These are phyloP conservation scores for Euborellia annulipes DNA, from an alignment of 1,140 invertebrate genomes.

Conservation along the genomic window DNA sequence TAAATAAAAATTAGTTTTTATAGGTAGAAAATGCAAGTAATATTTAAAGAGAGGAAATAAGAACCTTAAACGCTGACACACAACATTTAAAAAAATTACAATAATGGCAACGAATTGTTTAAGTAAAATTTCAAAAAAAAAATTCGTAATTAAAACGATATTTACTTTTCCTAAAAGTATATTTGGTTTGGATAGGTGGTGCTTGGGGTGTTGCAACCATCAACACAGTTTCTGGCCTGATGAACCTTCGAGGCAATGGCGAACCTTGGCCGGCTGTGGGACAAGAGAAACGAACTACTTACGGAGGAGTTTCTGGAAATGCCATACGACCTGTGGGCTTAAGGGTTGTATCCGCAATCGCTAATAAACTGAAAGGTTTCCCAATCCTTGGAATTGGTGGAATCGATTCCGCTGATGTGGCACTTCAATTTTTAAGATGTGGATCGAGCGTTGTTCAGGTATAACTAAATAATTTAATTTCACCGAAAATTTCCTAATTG, in stretches of 20 bases:
- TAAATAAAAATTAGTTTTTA: no score
- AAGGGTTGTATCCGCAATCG: slow-evolving; percentile 74
- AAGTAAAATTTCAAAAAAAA: no score
- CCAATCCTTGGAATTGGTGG: slow-evolving; percentile 91
- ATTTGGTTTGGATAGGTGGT: no score
- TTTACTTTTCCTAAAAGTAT: no score
- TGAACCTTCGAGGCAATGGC: slow-evolving; percentile 66
- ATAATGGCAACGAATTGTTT: no score
- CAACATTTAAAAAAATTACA: no score
- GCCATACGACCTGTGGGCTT: slow-evolving; percentile 87
- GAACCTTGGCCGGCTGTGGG: slow-evolving; percentile 87
- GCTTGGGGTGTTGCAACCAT: slow-evolving; percentile 93
- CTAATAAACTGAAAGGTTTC: slow-evolving; percentile 65
- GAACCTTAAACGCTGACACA: no score
- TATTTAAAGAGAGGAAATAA: no score
- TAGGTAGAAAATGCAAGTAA: no score
- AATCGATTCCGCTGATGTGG: slow-evolving; percentile 88
- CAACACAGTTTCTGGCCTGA: slow-evolving; percentile 89
- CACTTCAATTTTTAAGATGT: slow-evolving; percentile 81
- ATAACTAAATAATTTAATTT: slow-evolving; percentile 8
- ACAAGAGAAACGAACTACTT: slow-evolving; percentile 65
- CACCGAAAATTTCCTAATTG: no score
- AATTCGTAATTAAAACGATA: no score
- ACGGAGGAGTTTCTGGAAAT: slow-evolving; percentile 93
- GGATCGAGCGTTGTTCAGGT: slow-evolving; percentile 86